Conservation (phyloP, 2,888 invertebrate species). For the Ophraella communa region DNA sequence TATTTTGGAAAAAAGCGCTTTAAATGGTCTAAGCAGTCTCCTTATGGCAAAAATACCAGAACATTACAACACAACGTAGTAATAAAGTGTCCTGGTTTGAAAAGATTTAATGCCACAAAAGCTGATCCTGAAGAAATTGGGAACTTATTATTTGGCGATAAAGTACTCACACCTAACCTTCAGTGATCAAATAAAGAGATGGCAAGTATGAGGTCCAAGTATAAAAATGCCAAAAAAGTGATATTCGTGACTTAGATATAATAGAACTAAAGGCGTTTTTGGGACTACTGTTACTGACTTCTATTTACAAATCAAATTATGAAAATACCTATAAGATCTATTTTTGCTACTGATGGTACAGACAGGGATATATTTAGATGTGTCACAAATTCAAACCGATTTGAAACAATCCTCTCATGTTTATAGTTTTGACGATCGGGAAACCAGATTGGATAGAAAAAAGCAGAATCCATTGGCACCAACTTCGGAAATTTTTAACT, state of each 20-base stretch:
- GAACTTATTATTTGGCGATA: background rate
- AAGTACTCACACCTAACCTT: background rate
- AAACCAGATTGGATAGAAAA: constrained; percentile 27
- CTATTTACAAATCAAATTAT: constrained; percentile 3
- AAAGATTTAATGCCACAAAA: background rate
- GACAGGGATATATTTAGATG: constrained; percentile 39
- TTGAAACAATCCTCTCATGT: constrained; percentile 33
- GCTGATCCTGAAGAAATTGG: background rate
- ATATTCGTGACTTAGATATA: background rate
- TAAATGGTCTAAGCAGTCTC: background rate
- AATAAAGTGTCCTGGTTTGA: background rate
- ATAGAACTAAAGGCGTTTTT: background rate
- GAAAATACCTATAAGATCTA: constrained; percentile 33
- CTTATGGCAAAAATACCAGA: background rate
- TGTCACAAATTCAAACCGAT: constrained; percentile 35
- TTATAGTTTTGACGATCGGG: constrained; percentile 42
- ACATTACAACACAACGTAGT: background rate
- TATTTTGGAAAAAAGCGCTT: background rate
- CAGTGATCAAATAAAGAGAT: background rate
- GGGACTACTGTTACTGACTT: background rate
- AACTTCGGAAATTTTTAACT: constrained; percentile 20
- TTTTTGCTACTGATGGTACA: constrained; percentile 42
- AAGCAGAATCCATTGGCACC: constrained; percentile 33
- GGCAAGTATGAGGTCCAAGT: background rate
- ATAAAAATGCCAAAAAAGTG: background rate